A percentile compares a stretch with the other conserved stretches of the same genome.
phyloP scores from a whole-genome alignment of 2,797 vertebrate genomes.

The Carduelis carduelis region DNA sequence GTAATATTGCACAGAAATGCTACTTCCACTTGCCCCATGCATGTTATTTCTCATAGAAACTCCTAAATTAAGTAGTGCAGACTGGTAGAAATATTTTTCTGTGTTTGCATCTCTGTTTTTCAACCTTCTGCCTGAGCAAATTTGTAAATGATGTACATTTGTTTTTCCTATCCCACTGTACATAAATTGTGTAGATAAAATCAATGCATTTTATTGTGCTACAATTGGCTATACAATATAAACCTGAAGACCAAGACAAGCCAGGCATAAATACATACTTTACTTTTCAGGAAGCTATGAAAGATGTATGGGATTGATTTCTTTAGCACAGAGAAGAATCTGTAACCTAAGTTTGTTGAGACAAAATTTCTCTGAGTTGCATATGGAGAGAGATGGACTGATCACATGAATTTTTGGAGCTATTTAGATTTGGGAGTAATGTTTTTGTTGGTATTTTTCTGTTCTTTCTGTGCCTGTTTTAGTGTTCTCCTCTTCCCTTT shows the following conservation, averaged over 20 bases:
- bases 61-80: slow-evolving; percentile 40
- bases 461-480: not conserved
- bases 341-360: not conserved
- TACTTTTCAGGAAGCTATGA: not conserved
- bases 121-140: slow-evolving; percentile 21
- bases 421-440: not conserved
- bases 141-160: slow-evolving; percentile 23
- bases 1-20: slow-evolving; percentile 35
- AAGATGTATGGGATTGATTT: not conserved
- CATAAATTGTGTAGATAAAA: not conserved
- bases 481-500: not conserved
- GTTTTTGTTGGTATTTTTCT: not conserved
- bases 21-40: slow-evolving; percentile 9
- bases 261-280: not conserved
- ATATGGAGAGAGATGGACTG: not conserved
- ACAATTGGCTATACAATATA: not conserved
- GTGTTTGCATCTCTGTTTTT: slow-evolving; percentile 27
- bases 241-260: not conserved
- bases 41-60: slow-evolving; percentile 59
- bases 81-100: slow-evolving; percentile 49
- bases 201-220: not conserved
- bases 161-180: not conserved
- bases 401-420: not conserved
- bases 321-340: not conserved
- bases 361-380: not conserved